Conservation (phyloP, 2,797 vertebrate genomes). For the Pristis pectinata region DNA sequence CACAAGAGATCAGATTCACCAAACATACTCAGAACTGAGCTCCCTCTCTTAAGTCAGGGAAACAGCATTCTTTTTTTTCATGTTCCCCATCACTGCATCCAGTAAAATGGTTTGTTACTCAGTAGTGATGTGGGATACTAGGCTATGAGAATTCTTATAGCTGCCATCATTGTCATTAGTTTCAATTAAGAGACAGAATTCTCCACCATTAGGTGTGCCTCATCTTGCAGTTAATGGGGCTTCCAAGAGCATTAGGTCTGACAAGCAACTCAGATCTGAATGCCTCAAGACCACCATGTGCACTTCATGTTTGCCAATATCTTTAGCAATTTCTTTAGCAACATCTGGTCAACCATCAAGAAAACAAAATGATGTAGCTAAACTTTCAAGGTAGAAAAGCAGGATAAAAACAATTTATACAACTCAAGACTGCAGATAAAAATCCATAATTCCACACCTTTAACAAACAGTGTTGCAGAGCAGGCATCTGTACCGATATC, state of each 20-base stretch:
- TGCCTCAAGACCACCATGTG: background rate
- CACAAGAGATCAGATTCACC: background rate
- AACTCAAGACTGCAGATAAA: background rate
- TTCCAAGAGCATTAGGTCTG: background rate
- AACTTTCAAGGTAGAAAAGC: background rate
- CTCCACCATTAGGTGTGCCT: background rate
- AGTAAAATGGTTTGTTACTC: background rate
- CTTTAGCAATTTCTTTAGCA: no score
- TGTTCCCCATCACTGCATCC: background rate
- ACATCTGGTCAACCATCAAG: no score
- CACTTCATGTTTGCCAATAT: background rate
- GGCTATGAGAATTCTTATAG: background rate
- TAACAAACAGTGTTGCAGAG: slow-evolving; percentile 75
- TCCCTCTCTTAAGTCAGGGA: background rate
- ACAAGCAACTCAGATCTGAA: background rate
- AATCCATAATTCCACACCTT: slow-evolving; percentile 72
- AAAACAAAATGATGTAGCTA: background rate
- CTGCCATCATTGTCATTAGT: background rate
- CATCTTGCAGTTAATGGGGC: background rate
- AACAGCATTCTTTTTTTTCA: background rate
- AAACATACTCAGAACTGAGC: background rate
- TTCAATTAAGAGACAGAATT: background rate
- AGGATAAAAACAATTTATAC: background rate
- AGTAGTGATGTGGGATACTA: background rate
- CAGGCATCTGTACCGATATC: slow-evolving; percentile 89